phyloP scores from a whole-genome alignment of 1,140 invertebrate species.

The Steinernema khuongi region DNA sequence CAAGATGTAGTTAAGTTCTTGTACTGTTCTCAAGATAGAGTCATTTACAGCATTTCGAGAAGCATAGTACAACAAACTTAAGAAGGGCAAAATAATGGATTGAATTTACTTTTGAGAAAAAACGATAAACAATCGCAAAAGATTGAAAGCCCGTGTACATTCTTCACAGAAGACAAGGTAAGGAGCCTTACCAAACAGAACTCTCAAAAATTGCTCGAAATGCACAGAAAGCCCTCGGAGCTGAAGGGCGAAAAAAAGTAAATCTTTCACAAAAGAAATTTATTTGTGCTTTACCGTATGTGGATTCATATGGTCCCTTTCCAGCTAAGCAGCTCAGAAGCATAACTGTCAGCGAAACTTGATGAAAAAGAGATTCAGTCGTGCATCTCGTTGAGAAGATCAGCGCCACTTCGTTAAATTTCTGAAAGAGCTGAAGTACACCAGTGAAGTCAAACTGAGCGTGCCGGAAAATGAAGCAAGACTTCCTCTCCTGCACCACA shows the following conservation, averaged over 20 bases:
- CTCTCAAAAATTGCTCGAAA: conserved; percentile 73
- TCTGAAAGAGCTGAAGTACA: conserved; percentile 74
- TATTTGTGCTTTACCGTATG: too few species aligned
- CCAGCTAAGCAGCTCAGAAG: conserved; percentile 63
- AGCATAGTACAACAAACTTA: too few species aligned
- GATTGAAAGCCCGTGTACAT: conserved; percentile 87
- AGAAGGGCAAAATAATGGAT: too few species aligned
- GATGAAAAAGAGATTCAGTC: conserved; percentile 68
- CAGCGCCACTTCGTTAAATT: conserved; percentile 69
- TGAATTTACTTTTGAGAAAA: too few species aligned
- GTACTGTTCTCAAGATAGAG: too few species aligned
- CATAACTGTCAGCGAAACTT: conserved; percentile 61
- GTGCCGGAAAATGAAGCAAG: conserved; percentile 60
- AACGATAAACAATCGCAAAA: too few species aligned
- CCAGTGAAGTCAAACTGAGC: conserved; percentile 72
- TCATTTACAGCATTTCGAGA: too few species aligned
- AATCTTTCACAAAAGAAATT: too few species aligned
- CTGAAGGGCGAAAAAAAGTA: conserved; percentile 44
- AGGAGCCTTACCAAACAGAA: conserved; percentile 89
- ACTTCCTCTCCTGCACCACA: conserved; percentile 21
- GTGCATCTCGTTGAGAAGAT: conserved; percentile 67
- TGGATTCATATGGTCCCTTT: too few species aligned
- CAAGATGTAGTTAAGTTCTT: too few species aligned
- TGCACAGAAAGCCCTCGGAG: conserved; percentile 73
- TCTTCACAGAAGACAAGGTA: conserved; percentile 90